Percentiles rank a stretch among this genome's conserved stretches.
Evolutionary conservation across 2,888 invertebrate genomes (phyloP).

Genomic region (Agrilus mali): DNA sequence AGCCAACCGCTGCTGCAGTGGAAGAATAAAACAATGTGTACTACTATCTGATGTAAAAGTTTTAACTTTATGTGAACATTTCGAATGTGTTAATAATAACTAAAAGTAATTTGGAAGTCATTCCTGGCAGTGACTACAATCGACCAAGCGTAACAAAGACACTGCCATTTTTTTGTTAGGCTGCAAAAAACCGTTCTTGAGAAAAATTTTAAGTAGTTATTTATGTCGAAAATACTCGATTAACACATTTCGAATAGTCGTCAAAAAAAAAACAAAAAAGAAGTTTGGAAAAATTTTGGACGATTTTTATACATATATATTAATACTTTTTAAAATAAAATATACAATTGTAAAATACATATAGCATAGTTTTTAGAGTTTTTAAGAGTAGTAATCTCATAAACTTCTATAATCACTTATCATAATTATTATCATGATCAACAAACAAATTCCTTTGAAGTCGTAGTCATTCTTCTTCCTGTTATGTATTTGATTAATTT

Average conservation of each 20-base stretch:
- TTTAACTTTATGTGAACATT: slow-evolving; percentile 21
- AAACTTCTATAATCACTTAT: slow-evolving; percentile 14
- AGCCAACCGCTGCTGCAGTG: slow-evolving; percentile 19
- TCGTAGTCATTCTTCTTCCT: not conserved
- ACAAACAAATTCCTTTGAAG: not conserved
- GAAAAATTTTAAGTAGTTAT: no score
- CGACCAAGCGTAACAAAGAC: slow-evolving; percentile 27
- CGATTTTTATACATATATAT: slow-evolving; percentile 32
- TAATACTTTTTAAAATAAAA: slow-evolving; percentile 30
- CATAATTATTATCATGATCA: slow-evolving; percentile 6
- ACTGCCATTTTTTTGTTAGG: slow-evolving; percentile 26
- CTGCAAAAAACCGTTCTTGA: not conserved
- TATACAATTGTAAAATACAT: slow-evolving; percentile 34
- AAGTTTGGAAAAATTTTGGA: slow-evolving; percentile 22
- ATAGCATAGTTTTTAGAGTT: slow-evolving; percentile 26
- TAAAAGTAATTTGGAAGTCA: slow-evolving; percentile 25
- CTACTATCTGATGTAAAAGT: slow-evolving; percentile 6
- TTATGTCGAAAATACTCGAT: no score
- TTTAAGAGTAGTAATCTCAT: slow-evolving; percentile 18
- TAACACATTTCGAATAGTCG: no score
- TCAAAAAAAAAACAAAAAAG: no score
- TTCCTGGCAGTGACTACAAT: slow-evolving; percentile 30
- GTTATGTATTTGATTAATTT: not conserved
- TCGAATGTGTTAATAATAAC: slow-evolving; percentile 23
- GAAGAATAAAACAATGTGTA: slow-evolving; percentile 25